Evolutionary conservation across 1,140 invertebrate genomes (phyloP).

Genomic region (Ganaspis sp.): DNA sequence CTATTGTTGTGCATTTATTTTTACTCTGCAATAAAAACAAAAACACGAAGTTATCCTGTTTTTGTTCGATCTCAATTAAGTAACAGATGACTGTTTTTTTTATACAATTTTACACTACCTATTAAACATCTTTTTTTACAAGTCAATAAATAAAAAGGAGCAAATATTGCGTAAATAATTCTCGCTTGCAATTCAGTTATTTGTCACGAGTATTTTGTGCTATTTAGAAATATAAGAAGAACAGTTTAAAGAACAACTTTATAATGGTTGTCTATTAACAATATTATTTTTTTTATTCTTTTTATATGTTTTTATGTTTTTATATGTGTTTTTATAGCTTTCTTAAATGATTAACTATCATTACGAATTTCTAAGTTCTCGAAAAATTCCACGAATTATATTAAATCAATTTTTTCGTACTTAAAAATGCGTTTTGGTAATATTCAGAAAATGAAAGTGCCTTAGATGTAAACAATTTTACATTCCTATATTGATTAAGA

Average conservation of each 20-base stretch:
- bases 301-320: neutral
- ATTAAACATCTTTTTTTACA: neutral
- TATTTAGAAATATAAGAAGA: neutral
- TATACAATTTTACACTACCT: neutral
- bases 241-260: neutral
- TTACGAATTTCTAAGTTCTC: slow-evolving; percentile 1
- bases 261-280: neutral
- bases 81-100: slow-evolving; percentile 21
- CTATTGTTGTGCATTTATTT: too few species aligned
- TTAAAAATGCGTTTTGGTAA: slow-evolving; percentile 19
- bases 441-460: slow-evolving; percentile 14
- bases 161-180: neutral
- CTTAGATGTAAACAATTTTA: neutral
- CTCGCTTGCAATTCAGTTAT: neutral
- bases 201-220: neutral
- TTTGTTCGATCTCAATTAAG: slow-evolving; percentile 12
- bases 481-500: neutral
- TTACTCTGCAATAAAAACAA: neutral
- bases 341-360: neutral
- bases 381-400: neutral
- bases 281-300: neutral
- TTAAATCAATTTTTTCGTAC: slow-evolving; percentile 13
- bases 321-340: neutral
- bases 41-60: neutral
- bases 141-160: slow-evolving; percentile 8